A percentile compares a stretch with the other conserved stretches of the same genome.
Evolutionary conservation across 2,888 invertebrate genomes (phyloP).

Genomic region (Torymus auratus): DNA sequence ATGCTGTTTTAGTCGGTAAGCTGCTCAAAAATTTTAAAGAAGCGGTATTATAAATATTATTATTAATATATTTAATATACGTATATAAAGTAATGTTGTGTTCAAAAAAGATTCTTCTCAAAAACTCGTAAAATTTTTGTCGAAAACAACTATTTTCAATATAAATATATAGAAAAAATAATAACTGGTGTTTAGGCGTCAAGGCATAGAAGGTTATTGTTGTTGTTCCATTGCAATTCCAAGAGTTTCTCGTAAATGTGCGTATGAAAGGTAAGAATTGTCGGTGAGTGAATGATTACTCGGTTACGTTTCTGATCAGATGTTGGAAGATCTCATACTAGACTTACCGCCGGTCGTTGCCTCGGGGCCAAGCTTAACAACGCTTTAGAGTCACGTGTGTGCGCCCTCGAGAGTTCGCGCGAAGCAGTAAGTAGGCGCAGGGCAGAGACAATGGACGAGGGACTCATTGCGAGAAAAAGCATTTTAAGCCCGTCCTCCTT

Average conservation of each 20-base stretch:
- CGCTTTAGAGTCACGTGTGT: constrained; percentile 7
- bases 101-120: too few species aligned
- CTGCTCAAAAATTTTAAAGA: too few species aligned
- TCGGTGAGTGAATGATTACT: constrained; percentile 35
- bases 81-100: too few species aligned
- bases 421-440: constrained; percentile 28
- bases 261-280: constrained; percentile 1
- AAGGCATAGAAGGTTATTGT: constrained; percentile 1
- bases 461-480: constrained; percentile 36
- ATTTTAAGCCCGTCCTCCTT: constrained; percentile 16
- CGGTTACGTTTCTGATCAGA: constrained; percentile 32
- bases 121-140: too few species aligned
- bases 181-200: too few species aligned
- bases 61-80: too few species aligned
- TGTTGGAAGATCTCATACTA: constrained; percentile 53
- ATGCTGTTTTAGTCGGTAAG: too few species aligned
- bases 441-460: constrained; percentile 32
- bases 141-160: too few species aligned
- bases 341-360: constrained; percentile 54
- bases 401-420: constrained; percentile 11
- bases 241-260: background rate
- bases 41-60: too few species aligned
- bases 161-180: too few species aligned
- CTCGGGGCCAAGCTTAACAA: constrained; percentile 39
- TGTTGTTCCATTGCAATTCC: constrained; percentile 7